Conservation (phyloP, 2,797 vertebrate species). For the Phalloptychus januarius region DNA sequence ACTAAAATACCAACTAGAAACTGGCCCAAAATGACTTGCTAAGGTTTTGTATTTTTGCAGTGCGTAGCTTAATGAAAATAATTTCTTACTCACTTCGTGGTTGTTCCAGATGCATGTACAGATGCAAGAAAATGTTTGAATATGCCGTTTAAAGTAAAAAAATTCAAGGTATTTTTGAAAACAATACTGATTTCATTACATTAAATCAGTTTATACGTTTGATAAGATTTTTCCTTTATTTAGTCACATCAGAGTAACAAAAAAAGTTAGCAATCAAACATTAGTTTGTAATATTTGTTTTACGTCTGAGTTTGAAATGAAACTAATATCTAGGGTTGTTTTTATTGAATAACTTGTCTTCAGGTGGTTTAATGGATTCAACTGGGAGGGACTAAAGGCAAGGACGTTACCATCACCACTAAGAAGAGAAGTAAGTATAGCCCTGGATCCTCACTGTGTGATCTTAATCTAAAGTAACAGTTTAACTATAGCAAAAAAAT, state of each 20-base stretch:
- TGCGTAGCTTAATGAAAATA: no score
- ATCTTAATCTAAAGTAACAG: background rate
- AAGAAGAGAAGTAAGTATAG: constrained; percentile 86
- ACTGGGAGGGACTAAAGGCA: constrained; percentile 90
- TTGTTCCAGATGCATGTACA: no score
- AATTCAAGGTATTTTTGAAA: background rate
- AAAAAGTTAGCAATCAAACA: background rate
- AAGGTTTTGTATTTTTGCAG: no score
- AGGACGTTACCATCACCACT: constrained; percentile 87
- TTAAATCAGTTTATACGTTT: background rate
- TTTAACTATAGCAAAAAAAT: background rate
- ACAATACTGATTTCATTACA: background rate
- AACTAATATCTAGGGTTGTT: background rate
- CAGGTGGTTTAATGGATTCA: constrained; percentile 95
- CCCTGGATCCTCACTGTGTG: background rate
- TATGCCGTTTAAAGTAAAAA: background rate
- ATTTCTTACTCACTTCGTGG: background rate
- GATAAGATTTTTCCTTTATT: background rate
- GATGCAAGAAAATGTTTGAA: background rate
- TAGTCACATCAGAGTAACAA: background rate
- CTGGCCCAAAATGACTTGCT: no score
- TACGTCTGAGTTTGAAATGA: background rate
- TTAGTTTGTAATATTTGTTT: background rate
- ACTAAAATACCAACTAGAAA: no score
- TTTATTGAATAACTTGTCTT: constrained; percentile 5